phyloP scores from a whole-genome alignment of 2,113 vertebrate species.

The Brachyhypopomus gauderio region DNA sequence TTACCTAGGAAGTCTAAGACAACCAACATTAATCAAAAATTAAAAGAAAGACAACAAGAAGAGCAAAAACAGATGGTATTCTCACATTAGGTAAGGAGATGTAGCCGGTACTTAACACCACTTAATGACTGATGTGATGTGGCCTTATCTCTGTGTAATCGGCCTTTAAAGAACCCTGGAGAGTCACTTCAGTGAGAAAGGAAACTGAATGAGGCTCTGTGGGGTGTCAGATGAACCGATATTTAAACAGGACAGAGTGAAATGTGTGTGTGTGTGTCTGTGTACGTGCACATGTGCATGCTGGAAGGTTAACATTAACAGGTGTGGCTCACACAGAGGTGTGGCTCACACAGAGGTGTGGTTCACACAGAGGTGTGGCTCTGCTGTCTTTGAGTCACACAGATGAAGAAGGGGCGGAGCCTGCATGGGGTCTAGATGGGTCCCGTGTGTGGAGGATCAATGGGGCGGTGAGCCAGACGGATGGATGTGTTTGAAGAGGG shows the following conservation, averaged over 20 bases:
- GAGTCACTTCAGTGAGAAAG: not conserved
- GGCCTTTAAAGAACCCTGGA: conserved; percentile 4
- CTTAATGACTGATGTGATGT: not conserved
- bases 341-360: too few relatives aligned
- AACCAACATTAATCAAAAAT: not conserved
- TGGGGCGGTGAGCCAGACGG: conserved; percentile 20
- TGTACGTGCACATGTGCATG: not conserved
- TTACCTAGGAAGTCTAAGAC: not conserved
- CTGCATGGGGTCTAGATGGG: too few relatives aligned
- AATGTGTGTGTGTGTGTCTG: conserved; percentile 37
- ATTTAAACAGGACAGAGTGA: conserved; percentile 55
- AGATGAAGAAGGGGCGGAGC: too few relatives aligned
- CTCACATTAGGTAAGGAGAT: not conserved
- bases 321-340: too few relatives aligned
- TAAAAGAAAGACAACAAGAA: not conserved
- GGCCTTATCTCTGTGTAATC: not conserved
- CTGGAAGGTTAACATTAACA: too few relatives aligned
- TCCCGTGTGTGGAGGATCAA: conserved; percentile 7
- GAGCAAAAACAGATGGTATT: not conserved
- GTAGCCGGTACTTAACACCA: not conserved
- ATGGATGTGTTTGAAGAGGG: conserved; percentile 32
- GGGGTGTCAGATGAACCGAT: conserved; percentile 55
- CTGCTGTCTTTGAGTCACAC: too few relatives aligned
- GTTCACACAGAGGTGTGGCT: too few relatives aligned
- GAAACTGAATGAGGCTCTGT: conserved; percentile 39